A percentile compares a stretch with the other conserved stretches of the same genome.
These are phyloP conservation scores for Leuciscus idus DNA, from an alignment of 2,113 vertebrate species.

Conservation along the genomic window DNA sequence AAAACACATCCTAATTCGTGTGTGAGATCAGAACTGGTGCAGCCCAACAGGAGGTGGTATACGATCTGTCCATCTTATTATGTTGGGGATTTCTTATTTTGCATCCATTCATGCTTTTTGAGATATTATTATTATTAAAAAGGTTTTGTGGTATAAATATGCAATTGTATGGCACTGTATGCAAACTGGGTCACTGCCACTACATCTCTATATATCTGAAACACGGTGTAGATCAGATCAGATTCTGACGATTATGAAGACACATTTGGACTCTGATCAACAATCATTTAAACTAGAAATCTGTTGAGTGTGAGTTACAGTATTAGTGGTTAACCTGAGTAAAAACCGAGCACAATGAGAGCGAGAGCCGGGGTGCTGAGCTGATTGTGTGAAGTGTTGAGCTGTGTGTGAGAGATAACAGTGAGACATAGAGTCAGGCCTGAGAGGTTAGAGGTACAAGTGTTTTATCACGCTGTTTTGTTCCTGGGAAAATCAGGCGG, in stretches of 20 bases:
- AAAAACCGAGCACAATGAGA: neutral
- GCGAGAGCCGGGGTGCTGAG: slow-evolving; percentile 16
- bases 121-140: neutral
- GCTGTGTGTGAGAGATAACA: slow-evolving; percentile 52
- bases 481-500: slow-evolving; percentile 43
- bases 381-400: slow-evolving; percentile 35
- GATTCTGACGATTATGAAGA: neutral
- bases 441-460: slow-evolving; percentile 66
- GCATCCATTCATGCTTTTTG: neutral
- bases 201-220: neutral
- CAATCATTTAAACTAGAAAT: neutral
- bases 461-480: slow-evolving; percentile 54
- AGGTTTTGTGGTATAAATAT: neutral
- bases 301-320: slow-evolving; percentile 61
- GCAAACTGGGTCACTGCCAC: neutral
- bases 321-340: slow-evolving; percentile 66
- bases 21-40: neutral
- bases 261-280: neutral
- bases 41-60: neutral
- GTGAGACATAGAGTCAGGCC: slow-evolving; percentile 29
- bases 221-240: neutral
- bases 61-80: neutral
- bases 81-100: neutral
- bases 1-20: neutral
- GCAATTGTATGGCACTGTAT: neutral